Evolutionary conservation across 2,113 vertebrate species (phyloP).

Genomic region (Circaetus cinerascens): DNA sequence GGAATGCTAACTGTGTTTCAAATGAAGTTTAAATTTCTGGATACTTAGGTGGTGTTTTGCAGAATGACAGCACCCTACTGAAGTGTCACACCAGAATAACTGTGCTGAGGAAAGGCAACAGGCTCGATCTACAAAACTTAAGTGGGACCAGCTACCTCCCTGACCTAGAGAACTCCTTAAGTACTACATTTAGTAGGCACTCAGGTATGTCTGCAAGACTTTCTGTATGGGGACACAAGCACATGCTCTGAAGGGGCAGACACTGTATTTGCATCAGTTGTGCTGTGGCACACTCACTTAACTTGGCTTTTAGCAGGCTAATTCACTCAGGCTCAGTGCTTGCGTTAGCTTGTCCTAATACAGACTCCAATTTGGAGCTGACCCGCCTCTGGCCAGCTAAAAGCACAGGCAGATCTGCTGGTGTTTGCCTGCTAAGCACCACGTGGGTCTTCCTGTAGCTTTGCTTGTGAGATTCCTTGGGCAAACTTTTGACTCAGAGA

Average conservation of each 20-base stretch:
- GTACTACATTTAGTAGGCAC: not conserved
- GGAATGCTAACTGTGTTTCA: not conserved
- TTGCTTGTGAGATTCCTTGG: not conserved
- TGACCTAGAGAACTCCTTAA: not conserved
- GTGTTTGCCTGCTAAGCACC: not conserved
- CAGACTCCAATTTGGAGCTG: not conserved
- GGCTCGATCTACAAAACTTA: not conserved
- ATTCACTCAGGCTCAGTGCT: not conserved
- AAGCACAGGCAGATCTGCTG: not conserved
- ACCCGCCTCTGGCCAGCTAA: not conserved
- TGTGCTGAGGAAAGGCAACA: not conserved
- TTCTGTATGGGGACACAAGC: not conserved
- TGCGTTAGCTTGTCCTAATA: not conserved
- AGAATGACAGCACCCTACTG: not conserved
- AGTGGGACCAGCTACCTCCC: not conserved
- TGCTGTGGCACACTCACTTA: not conserved
- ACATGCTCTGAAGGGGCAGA: not conserved
- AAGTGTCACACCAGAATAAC: not conserved
- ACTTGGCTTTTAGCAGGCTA: not conserved
- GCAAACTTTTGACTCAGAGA: not conserved
- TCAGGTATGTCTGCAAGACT: not conserved
- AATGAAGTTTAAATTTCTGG: not conserved
- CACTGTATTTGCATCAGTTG: not conserved
- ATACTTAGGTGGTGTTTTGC: not conserved
- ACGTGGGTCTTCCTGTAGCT: accelerated